A percentile compares a stretch with the other conserved stretches of the same genome.
phyloP scores from a whole-genome alignment of 2,888 invertebrate genomes.

The Steinernema carpocapsae region DNA sequence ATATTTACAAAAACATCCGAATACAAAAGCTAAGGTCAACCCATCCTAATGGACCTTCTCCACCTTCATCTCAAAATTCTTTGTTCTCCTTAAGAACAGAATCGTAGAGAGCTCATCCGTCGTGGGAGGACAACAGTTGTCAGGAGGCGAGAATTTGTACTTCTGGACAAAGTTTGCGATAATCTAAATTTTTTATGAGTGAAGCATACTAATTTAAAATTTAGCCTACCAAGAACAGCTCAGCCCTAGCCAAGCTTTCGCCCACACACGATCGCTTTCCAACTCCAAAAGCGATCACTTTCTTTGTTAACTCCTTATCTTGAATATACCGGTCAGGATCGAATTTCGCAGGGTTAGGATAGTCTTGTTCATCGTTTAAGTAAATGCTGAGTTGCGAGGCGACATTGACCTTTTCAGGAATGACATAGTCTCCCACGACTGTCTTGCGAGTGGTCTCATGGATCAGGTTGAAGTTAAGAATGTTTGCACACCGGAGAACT shows the following conservation, averaged over 20 bases:
- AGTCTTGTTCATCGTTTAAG: conserved; percentile 9
- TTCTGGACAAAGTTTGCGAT: conserved; percentile 19
- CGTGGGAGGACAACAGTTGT: background rate
- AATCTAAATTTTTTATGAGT: background rate
- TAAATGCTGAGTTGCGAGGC: background rate
- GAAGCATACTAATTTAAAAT: background rate
- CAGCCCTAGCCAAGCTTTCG: conserved; percentile 13
- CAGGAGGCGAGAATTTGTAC: conserved; percentile 26
- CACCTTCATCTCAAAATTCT: background rate
- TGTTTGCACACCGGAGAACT: conserved; percentile 21
- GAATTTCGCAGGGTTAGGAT: conserved; percentile 6
- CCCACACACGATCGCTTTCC: conserved; percentile 15
- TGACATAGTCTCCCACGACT: conserved; percentile 6
- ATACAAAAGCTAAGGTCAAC: too few species aligned
- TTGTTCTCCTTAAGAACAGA: conserved; percentile 15
- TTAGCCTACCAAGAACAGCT: conserved; percentile 7
- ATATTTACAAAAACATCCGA: too few species aligned
- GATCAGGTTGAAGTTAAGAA: conserved; percentile 10
- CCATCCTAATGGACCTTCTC: background rate
- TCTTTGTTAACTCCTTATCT: conserved; percentile 9
- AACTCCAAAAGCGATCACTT: conserved; percentile 27
- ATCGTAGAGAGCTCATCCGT: conserved; percentile 8
- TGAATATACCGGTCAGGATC: conserved; percentile 5
- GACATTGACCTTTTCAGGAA: conserved; percentile 12
- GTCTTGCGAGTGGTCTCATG: conserved; percentile 13